A percentile compares a stretch with the other conserved stretches of the same genome.
These are phyloP conservation scores for Anarsia innoxiella DNA, from an alignment of 2,888 invertebrate species.

Conservation along the genomic window DNA sequence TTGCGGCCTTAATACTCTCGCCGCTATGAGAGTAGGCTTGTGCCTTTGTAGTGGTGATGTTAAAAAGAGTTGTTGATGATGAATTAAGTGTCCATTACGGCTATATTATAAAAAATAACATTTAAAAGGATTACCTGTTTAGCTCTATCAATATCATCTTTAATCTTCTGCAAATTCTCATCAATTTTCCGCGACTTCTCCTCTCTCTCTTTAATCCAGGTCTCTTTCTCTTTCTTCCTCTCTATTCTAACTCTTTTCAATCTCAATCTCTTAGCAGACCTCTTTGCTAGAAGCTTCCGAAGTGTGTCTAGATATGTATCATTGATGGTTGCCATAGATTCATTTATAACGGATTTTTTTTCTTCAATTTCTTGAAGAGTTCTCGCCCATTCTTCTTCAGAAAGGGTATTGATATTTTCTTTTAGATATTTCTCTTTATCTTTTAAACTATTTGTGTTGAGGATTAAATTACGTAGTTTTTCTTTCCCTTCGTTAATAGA, in stretches of 20 bases:
- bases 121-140: slow-evolving; percentile 78
- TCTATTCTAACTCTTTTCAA: slow-evolving; percentile 54
- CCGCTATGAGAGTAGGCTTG: too few relatives aligned
- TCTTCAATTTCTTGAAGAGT: slow-evolving; percentile 64
- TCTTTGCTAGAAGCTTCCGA: slow-evolving; percentile 56
- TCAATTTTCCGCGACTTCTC: slow-evolving; percentile 78
- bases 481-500: slow-evolving; percentile 37
- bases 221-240: slow-evolving; percentile 47
- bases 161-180: slow-evolving; percentile 78
- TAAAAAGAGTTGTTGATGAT: too few relatives aligned
- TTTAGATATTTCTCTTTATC: slow-evolving; percentile 51
- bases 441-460: slow-evolving; percentile 34
- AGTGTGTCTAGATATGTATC: slow-evolving; percentile 50
- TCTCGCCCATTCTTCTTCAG: slow-evolving; percentile 72
- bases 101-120: too few relatives aligned
- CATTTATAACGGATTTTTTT: slow-evolving; percentile 61
- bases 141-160: slow-evolving; percentile 76
- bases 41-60: too few relatives aligned
- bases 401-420: slow-evolving; percentile 51
- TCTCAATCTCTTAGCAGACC: slow-evolving; percentile 62
- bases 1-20: too few relatives aligned
- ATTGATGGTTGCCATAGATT: slow-evolving; percentile 49
- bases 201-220: slow-evolving; percentile 46
- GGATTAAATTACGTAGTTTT: slow-evolving; percentile 31
- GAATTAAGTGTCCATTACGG: too few relatives aligned